Evolutionary conservation across 2,113 vertebrate species (phyloP).

Genomic region (Chiloscyllium plagiosum): DNA sequence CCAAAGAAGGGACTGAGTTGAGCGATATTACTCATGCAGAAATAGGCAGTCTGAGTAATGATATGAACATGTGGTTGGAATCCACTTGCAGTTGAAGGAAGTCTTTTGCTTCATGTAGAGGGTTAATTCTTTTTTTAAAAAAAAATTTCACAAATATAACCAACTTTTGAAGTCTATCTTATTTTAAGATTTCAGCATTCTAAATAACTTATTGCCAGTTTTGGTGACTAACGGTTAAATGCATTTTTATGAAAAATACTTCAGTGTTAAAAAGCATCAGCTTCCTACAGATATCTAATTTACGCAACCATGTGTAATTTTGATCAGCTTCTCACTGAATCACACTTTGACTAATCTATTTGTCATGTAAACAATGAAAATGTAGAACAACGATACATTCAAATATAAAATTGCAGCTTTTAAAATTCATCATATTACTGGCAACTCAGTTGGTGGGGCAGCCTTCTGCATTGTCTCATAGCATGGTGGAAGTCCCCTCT

Average conservation of each 20-base stretch:
- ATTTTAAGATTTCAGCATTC: neutral
- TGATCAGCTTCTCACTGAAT: neutral
- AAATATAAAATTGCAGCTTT: neutral
- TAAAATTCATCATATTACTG: neutral
- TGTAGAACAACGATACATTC: neutral
- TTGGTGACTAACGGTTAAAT: neutral
- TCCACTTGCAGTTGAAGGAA: neutral
- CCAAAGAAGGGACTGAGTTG: neutral
- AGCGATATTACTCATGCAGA: neutral
- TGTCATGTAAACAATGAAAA: neutral
- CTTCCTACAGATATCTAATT: neutral
- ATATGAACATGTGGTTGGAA: neutral
- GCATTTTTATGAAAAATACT: neutral
- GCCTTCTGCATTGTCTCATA: too few relatives aligned
- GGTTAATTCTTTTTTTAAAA: neutral
- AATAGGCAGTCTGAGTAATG: neutral
- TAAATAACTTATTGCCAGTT: neutral
- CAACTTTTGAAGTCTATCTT: neutral
- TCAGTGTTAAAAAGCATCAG: neutral
- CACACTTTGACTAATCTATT: neutral
- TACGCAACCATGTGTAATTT: neutral
- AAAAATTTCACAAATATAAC: neutral
- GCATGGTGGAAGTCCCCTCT: too few relatives aligned
- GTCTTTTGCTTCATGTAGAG: neutral
- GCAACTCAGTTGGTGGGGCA: neutral